These are phyloP conservation scores for Sinocyclocheilus grahami DNA, from an alignment of 2,113 vertebrate species.

Conservation along the genomic window DNA sequence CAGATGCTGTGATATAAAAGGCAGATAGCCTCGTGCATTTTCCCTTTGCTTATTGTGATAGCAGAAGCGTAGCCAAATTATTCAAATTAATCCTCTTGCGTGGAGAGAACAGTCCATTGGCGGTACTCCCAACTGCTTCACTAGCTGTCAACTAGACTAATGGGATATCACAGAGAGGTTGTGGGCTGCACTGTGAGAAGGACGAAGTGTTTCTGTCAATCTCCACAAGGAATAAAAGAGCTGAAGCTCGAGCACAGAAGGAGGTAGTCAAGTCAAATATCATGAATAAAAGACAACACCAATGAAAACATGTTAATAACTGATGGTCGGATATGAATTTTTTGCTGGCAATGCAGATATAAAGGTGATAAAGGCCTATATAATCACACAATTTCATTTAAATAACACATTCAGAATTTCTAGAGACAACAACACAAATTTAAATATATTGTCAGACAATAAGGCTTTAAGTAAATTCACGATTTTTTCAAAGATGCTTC, in stretches of 20 bases:
- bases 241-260: not conserved
- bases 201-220: conserved; percentile 8
- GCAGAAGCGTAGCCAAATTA: conserved; percentile 23
- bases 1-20: not conserved
- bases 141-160: conserved; percentile 35
- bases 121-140: not conserved
- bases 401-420: not conserved
- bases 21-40: not conserved
- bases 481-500: not conserved
- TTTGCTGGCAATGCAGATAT: not conserved
- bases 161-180: conserved; percentile 24
- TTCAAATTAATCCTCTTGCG: not conserved
- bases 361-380: not conserved
- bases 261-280: not conserved
- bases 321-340: not conserved
- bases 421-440: not conserved
- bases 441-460: not conserved
- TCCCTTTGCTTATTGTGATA: conserved; percentile 13
- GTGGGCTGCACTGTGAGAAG: not conserved
- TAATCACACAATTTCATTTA: not conserved
- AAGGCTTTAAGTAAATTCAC: not conserved
- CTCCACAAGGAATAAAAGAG: conserved; percentile 26
- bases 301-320: not conserved
- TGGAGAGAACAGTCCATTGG: not conserved
- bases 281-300: not conserved